Evolutionary conservation across 2,888 invertebrate species (phyloP).

Genomic region (Diaprepes abbreviatus): DNA sequence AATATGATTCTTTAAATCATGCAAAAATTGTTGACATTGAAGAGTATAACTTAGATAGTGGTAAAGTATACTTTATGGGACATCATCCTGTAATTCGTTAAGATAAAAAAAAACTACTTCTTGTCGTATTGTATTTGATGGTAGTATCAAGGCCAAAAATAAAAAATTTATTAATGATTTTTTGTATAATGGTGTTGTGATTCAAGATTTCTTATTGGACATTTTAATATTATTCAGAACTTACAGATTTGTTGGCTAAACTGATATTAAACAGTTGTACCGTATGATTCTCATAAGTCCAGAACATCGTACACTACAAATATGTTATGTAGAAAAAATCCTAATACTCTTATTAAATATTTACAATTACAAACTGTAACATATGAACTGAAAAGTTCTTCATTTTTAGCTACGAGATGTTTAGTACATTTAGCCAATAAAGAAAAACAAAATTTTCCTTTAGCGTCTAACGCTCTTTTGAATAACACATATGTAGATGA

Average conservation of each 20-base stretch:
- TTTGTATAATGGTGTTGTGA: conserved; percentile 28
- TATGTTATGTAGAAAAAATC: conserved; percentile 38
- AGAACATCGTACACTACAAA: conserved; percentile 37
- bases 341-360: conserved; percentile 16
- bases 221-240: conserved; percentile 44
- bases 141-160: conserved; percentile 44
- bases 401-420: conserved; percentile 44
- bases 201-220: conserved; percentile 45
- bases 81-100: conserved; percentile 46
- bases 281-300: conserved; percentile 34
- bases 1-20: conserved; percentile 38
- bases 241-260: conserved; percentile 32
- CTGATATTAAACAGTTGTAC: conserved; percentile 48
- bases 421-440: conserved; percentile 34
- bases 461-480: conserved; percentile 31
- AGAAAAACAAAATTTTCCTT: conserved; percentile 24
- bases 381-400: conserved; percentile 41
- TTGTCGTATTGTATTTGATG: conserved; percentile 48
- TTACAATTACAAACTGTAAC: conserved; percentile 43
- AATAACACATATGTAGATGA: conserved; percentile 47
- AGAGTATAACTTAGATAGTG: neutral
- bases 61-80: conserved; percentile 39
- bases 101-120: conserved; percentile 45
- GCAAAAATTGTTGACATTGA: conserved; percentile 22
- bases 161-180: conserved; percentile 43